Conservation (phyloP, 2,888 invertebrate genomes). For the Cheilosia soror region DNA sequence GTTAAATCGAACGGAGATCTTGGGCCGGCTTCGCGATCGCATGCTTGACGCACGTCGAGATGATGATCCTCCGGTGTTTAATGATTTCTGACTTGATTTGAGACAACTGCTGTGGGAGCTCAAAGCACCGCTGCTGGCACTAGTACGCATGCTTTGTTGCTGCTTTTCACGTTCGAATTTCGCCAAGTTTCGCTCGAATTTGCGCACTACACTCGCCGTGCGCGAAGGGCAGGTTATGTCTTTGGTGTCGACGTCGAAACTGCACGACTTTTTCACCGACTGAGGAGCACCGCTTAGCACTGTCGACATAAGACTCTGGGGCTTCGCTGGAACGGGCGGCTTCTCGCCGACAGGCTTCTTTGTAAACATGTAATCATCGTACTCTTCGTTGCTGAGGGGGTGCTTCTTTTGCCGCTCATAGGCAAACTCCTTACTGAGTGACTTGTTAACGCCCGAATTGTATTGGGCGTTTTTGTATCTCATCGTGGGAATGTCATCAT, state of each 20-base stretch:
- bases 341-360: constrained; percentile 80
- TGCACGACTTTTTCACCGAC: constrained; percentile 79
- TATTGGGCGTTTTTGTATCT: constrained; percentile 83
- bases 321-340: constrained; percentile 81
- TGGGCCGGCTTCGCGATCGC: constrained; percentile 85
- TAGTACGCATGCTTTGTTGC: constrained; percentile 82
- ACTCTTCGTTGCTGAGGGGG: constrained; percentile 79
- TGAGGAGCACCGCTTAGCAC: constrained; percentile 77
- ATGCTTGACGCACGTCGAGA: constrained; percentile 88
- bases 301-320: constrained; percentile 80
- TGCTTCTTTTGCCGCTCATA: constrained; percentile 81
- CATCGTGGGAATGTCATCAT: constrained; percentile 82
- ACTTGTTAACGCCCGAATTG: constrained; percentile 82
- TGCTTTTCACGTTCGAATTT: constrained; percentile 87
- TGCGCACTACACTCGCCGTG: constrained; percentile 82
- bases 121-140: constrained; percentile 81
- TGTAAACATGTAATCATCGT: constrained; percentile 79
- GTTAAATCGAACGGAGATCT: constrained; percentile 83
- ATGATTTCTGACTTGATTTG: constrained; percentile 81
- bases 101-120: constrained; percentile 81
- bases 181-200: constrained; percentile 85
- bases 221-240: constrained; percentile 78
- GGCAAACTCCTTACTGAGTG: constrained; percentile 83
- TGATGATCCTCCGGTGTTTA: constrained; percentile 85
- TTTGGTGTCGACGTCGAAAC: constrained; percentile 80